phyloP scores from a whole-genome alignment of 2,113 vertebrate species.

The Xenopus tropicalis region UCB_Xtro_10.0 CM004447.2:809001-809500 shows the following conservation, averaged over 20 bases:
- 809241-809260: slow-evolving; percentile 61
- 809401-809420: slow-evolving; percentile 49
- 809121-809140: slow-evolving; percentile 72
- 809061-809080: background rate
- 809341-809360: slow-evolving; percentile 58
- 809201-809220: slow-evolving; percentile 67
- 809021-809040: slow-evolving; percentile 13
- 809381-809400: slow-evolving; percentile 53
- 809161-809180: slow-evolving; percentile 67
- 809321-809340: slow-evolving; percentile 66
- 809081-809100: slow-evolving; percentile 46
- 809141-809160: slow-evolving; percentile 68
- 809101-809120: slow-evolving; percentile 79
- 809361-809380: slow-evolving; percentile 66
- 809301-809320: slow-evolving; percentile 73
- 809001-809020: slow-evolving; percentile 14
- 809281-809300: slow-evolving; percentile 69
- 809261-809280: slow-evolving; percentile 85
- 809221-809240: slow-evolving; percentile 60
- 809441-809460: slow-evolving; percentile 54
- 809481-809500: slow-evolving; percentile 58
- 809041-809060: background rate
- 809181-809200: slow-evolving; percentile 58
- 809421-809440: slow-evolving; percentile 52
- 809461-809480: slow-evolving; percentile 60